Evolutionary conservation across 2,797 vertebrate species (phyloP).

Genomic region (Melanogrammus aeglefinus): DNA sequence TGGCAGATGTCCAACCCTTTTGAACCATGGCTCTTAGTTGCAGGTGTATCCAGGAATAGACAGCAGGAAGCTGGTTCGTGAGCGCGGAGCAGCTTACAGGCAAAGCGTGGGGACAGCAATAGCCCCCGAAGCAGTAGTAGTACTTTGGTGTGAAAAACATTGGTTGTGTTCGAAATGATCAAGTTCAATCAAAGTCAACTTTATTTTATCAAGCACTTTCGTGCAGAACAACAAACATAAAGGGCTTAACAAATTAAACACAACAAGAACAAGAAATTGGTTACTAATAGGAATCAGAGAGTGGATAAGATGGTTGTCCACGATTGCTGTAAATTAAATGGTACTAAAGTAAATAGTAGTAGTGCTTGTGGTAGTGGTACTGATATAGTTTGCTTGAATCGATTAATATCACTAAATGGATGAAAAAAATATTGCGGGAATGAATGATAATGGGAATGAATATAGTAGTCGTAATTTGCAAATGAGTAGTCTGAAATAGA

Average conservation of each 20-base stretch:
- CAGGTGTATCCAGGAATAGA: constrained; percentile 9
- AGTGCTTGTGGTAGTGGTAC: background rate
- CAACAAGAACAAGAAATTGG: background rate
- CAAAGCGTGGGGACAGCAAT: background rate
- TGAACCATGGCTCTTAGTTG: background rate
- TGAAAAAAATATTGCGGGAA: background rate
- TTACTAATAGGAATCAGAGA: background rate
- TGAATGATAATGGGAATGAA: background rate
- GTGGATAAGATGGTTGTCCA: background rate
- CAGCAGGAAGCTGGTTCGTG: background rate
- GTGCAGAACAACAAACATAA: background rate
- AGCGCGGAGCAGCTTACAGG: background rate
- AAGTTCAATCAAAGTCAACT: background rate
- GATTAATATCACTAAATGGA: background rate
- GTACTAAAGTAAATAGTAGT: background rate
- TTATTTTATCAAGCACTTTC: background rate
- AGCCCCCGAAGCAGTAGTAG: background rate
- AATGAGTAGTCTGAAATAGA: background rate
- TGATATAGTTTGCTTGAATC: background rate
- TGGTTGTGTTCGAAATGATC: background rate
- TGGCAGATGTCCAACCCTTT: background rate
- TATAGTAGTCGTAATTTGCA: background rate
- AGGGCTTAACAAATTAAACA: background rate
- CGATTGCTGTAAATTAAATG: no score
- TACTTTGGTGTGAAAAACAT: background rate